Base-by-base conservation (phyloP, 2,113 vertebrate genomes). In the Gasterosteus nipponicus region DNA sequence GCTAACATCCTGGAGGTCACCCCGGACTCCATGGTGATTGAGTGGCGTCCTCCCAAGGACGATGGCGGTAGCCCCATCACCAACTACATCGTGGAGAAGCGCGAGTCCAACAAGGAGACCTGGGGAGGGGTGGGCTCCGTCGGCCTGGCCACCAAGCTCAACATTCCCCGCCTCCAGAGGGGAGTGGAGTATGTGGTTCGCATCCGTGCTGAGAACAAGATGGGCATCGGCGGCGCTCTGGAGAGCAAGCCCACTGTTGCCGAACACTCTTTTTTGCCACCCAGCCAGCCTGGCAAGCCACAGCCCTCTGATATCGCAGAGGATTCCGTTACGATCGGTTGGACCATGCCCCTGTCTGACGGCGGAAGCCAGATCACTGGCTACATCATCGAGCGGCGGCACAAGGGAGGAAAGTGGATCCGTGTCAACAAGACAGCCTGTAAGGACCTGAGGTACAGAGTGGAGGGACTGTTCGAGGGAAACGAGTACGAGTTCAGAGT, bases 401-500 rank as follows among this genome's bases (percentile, higher is more conserved):
- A 99, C 94, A 91, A 93, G 69, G 96, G 95, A 78, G 98, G 98
- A 67, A 99, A 99, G 91, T 99, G 98, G 98, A 95, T 99, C 78
- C 95, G 97, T 71, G 97, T 99, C 66, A 99, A 99, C 89, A 99
- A 96, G 92, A 93, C 93, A 49, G 97, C 97, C n/a, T 94, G 97
- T 73, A 94, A 94, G 69, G 98, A 99, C 81, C 92, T 99, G 75
- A 96, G 94, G 83, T 97, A 95, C 90, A 95, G 94, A 93, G 97
- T 97, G 60, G 94, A 95, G 14, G 98, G 98, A 78, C 95, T 99
- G 71, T 99, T 96, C 91, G 98, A 99, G 77, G 96, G 97, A 82
- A 99, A 95, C 49, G 95, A 96, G 14, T 99, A 99, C 29, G 97
- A 99, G 87, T 99, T 99, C 90, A 96, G 98, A 93, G 96, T 97